Conservation (phyloP, 2,797 vertebrate genomes). For the Coendou prehensilis region DNA sequence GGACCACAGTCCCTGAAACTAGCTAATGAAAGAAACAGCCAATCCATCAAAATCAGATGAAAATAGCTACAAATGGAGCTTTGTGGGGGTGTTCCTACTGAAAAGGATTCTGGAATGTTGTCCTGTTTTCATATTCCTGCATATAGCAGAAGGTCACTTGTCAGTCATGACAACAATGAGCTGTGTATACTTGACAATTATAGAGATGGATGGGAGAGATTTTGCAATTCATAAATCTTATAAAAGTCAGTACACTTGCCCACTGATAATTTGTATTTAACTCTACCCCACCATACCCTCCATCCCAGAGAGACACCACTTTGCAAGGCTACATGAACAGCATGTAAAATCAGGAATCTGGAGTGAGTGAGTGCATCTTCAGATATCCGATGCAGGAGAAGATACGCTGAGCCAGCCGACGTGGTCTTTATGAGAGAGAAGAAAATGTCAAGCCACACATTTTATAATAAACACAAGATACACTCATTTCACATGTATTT, state of each 20-base stretch:
- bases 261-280: conserved; percentile 1
- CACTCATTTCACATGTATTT: conserved; percentile 70
- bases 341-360: background rate
- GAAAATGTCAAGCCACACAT: conserved; percentile 66
- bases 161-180: background rate
- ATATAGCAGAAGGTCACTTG: background rate
- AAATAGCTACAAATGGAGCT: conserved; percentile 20
- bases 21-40: background rate
- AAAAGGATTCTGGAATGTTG: background rate
- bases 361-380: background rate
- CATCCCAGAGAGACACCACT: background rate
- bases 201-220: background rate
- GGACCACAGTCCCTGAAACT: background rate
- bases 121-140: background rate
- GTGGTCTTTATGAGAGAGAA: background rate
- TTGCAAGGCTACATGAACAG: background rate
- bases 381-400: conserved; percentile 9
- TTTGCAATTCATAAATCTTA: conserved; percentile 24
- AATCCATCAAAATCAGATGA: background rate
- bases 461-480: conserved; percentile 70
- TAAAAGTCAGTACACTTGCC: conserved; percentile 23
- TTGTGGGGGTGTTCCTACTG: background rate
- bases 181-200: background rate
- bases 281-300: background rate
- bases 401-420: background rate